These are phyloP conservation scores for Xenus cinereus DNA, from an alignment of 2,113 vertebrate genomes.

Conservation along the genomic window DNA sequence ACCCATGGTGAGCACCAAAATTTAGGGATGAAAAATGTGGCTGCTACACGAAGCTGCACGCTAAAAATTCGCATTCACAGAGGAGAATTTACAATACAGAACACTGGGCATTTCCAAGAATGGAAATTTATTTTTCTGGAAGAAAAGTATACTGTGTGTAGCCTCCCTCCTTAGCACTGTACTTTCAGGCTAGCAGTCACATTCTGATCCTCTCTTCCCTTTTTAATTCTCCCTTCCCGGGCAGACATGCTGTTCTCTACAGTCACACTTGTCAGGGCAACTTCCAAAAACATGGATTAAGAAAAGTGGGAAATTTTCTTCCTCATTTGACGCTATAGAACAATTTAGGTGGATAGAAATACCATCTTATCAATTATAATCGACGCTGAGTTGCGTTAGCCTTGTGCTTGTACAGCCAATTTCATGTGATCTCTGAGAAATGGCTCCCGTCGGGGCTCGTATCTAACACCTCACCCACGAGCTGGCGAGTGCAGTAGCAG, in stretches of 20 bases:
- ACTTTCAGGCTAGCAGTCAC: not conserved
- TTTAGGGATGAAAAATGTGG: not conserved
- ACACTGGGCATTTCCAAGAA: not conserved
- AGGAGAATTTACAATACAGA: not conserved
- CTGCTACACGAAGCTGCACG: not conserved
- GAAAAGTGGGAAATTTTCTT: not conserved
- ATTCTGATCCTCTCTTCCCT: not conserved
- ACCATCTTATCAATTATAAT: too few species aligned
- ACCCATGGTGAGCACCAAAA: not conserved
- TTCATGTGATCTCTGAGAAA: not conserved
- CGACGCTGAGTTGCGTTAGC: not conserved
- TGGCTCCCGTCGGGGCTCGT: fast-evolving
- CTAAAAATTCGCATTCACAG: not conserved
- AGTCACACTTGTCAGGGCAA: not conserved
- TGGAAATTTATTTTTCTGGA: not conserved
- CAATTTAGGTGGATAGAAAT: not conserved
- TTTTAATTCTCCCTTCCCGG: not conserved
- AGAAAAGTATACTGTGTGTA: not conserved
- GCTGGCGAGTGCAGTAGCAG: not conserved
- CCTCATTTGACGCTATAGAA: not conserved
- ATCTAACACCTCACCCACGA: not conserved
- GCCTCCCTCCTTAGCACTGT: not conserved
- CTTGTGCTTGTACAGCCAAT: not conserved
- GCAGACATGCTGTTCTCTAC: not conserved
- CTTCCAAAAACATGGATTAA: not conserved